Evolutionary conservation across 2,888 invertebrate genomes (phyloP).

Genomic region (Ennomos erosarius): DNA sequence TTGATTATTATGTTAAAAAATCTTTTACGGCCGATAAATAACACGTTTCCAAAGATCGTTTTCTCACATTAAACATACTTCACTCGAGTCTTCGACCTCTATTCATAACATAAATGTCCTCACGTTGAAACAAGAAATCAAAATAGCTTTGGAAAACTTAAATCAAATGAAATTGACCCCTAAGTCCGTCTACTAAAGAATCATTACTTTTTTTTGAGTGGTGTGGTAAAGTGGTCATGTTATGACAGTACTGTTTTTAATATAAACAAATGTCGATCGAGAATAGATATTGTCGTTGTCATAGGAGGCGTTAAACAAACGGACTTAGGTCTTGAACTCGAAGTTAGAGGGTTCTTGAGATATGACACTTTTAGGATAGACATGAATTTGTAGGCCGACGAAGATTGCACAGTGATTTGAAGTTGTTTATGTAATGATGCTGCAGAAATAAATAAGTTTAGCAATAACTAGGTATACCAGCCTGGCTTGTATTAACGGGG

Average conservation of each 20-base stretch:
- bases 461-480: too few species aligned
- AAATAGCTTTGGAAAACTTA: constrained; percentile 12
- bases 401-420: too few species aligned
- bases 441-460: too few species aligned
- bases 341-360: constrained; percentile 38
- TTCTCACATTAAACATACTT: constrained; percentile 55
- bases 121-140: constrained; percentile 42
- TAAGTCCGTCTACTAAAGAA: background rate
- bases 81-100: constrained; percentile 67
- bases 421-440: too few species aligned
- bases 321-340: constrained; percentile 33
- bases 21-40: constrained; percentile 30
- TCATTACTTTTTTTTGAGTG: background rate
- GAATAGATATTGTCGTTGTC: constrained; percentile 79
- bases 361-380: constrained; percentile 50
- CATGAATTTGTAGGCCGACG: constrained; percentile 35
- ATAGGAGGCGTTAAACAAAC: constrained; percentile 67
- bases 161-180: constrained; percentile 23
- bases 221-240: constrained; percentile 40
- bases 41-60: constrained; percentile 46
- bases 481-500: too few species aligned
- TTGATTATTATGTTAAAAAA: constrained; percentile 34
- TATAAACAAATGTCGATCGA: constrained; percentile 76
- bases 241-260: constrained; percentile 66
- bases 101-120: constrained; percentile 71